Conservation (phyloP, 2,888 invertebrate species). For the Maniola hyperantus region DNA sequence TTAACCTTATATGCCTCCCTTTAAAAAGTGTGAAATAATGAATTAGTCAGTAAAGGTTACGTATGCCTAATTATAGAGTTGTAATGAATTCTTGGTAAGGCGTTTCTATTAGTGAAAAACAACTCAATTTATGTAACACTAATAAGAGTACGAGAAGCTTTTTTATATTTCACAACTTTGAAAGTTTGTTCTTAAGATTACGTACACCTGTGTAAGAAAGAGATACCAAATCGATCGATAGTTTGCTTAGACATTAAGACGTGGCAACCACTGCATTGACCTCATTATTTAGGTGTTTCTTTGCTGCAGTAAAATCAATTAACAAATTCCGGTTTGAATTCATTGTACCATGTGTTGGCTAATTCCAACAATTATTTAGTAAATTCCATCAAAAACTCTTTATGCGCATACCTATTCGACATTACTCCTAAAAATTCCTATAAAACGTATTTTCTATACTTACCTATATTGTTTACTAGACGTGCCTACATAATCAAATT, state of each 20-base stretch:
- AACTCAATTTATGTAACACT: slow-evolving; percentile 29
- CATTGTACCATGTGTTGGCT: background rate
- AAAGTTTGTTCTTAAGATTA: slow-evolving; percentile 36
- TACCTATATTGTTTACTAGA: background rate
- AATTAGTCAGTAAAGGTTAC: background rate
- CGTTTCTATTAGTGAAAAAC: slow-evolving; percentile 23
- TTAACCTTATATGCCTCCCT: slow-evolving; percentile 17
- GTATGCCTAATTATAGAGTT: slow-evolving; percentile 9
- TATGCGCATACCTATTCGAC: too few relatives aligned
- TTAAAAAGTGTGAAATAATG: slow-evolving; percentile 10
- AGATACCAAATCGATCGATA: slow-evolving; percentile 78
- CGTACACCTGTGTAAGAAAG: slow-evolving; percentile 68
- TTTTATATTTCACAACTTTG: slow-evolving; percentile 35
- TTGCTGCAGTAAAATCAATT: slow-evolving; percentile 52
- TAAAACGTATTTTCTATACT: too few relatives aligned
- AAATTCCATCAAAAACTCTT: background rate
- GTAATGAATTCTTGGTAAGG: slow-evolving; percentile 13
- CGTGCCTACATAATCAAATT: background rate
- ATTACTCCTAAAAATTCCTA: too few relatives aligned
- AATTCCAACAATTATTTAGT: too few relatives aligned
- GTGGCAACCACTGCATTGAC: slow-evolving; percentile 79
- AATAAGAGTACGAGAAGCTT: slow-evolving; percentile 12
- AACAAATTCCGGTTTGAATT: slow-evolving; percentile 16
- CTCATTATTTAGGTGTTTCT: slow-evolving; percentile 75
- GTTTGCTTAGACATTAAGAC: slow-evolving; percentile 77